phyloP scores from a whole-genome alignment of 2,797 vertebrate genomes.

The Craterocephalus amniculus region DNA sequence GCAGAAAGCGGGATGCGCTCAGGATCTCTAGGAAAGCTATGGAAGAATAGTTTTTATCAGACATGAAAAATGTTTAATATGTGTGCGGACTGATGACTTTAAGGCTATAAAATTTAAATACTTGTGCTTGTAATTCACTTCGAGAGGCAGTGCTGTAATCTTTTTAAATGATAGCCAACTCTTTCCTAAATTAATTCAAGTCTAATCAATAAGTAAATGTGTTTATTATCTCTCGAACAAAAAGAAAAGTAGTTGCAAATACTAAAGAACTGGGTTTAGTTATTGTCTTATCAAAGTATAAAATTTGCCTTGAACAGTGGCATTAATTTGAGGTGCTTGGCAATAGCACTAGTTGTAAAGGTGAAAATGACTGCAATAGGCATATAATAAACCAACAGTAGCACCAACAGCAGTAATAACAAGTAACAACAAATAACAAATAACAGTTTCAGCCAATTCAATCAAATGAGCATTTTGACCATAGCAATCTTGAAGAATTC shows the following conservation, averaged over 20 bases:
- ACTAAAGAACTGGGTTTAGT: conserved; percentile 2
- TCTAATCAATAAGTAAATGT: not conserved
- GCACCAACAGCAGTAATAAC: conserved; percentile 11
- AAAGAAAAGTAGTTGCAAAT: not conserved
- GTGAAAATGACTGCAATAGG: conserved; percentile 17
- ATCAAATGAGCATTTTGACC: conserved; percentile 35
- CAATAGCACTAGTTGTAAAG: conserved; percentile 12
- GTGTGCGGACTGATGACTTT: conserved; percentile 21
- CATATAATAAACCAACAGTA: conserved; percentile 27
- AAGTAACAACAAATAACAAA: conserved; percentile 9
- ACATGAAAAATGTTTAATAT: conserved; percentile 21
- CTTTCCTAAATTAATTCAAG: conserved; percentile 8
- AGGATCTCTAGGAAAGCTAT: conserved; percentile 4
- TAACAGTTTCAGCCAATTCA: conserved; percentile 36
- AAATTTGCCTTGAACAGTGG: not conserved
- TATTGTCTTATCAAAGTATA: not conserved
- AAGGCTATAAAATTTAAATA: conserved; percentile 20
- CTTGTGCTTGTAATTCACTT: conserved; percentile 13
- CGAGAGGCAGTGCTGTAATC: conserved; percentile 3
- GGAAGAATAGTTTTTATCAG: conserved; percentile 13
- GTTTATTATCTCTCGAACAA: not conserved
- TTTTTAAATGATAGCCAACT: not conserved
- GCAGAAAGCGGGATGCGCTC: conserved; percentile 39
- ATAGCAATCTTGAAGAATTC: conserved; percentile 37
- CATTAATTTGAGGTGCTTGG: conserved; percentile 13